Evolutionary conservation across 2,888 invertebrate genomes (phyloP).

Genomic region (Calameuta filiformis): DNA sequence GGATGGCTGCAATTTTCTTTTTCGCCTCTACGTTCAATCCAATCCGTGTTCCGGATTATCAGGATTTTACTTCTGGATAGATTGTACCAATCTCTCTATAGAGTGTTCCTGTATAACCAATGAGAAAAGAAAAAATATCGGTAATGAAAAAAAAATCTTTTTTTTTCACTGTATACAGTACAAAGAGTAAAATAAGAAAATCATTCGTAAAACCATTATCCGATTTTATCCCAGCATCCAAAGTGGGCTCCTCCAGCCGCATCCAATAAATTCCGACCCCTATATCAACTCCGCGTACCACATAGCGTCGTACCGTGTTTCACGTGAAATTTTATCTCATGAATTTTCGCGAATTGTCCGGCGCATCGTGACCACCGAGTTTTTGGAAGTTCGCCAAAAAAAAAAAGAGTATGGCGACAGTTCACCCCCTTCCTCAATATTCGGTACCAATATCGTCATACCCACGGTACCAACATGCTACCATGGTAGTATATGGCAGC

Average conservation of each 20-base stretch:
- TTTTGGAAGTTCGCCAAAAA: slow-evolving; percentile 16
- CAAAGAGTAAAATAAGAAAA: background rate
- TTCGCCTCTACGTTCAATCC: slow-evolving; percentile 51
- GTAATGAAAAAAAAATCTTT: background rate
- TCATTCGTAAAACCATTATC: background rate
- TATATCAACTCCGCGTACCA: background rate
- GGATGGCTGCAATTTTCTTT: slow-evolving; percentile 63
- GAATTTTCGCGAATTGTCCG: slow-evolving; percentile 6
- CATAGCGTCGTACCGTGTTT: background rate
- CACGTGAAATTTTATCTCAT: slow-evolving; percentile 10
- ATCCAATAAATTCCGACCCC: background rate
- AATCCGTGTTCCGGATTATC: slow-evolving; percentile 65
- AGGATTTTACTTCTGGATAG: slow-evolving; percentile 49
- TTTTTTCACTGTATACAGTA: background rate
- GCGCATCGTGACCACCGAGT: background rate
- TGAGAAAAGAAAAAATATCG: background rate
- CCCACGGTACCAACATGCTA: background rate
- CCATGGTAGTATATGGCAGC: background rate
- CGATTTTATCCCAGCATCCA: background rate
- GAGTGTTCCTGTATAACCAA: background rate
- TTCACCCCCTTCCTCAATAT: background rate
- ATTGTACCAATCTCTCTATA: background rate
- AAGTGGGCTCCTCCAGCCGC: background rate
- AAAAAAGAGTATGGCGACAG: background rate
- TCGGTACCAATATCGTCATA: background rate